Evolutionary conservation across 2,797 vertebrate genomes (phyloP), one percentile per base, ranked within the genome.

Genomic region (Tarsius wallacei): DNA sequence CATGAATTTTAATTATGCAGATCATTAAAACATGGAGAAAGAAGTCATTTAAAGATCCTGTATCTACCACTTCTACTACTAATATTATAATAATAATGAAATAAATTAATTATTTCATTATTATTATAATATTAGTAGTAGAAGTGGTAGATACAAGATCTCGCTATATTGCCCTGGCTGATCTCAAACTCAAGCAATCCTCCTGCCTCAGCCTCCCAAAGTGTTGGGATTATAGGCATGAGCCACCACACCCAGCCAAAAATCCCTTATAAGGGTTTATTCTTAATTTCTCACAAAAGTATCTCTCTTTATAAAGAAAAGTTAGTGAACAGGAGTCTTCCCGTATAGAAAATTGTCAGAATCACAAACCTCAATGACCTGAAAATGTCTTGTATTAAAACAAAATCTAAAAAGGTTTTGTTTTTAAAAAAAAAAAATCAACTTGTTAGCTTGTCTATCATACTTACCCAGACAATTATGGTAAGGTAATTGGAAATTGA

Each of bases 1-100:
- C 87, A n/a, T 91, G 88, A 94, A 90, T 96, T 97, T 95, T 91
- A 88, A 91, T 95, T 83, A 74, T 47, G 14, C 21, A 91, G 49
- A 59, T 87, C 84, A 90, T 70, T 89, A 92, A 93, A 95, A 87
- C 61, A 63, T 55, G 57, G 87, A 80, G 64, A 87, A 90, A 94
- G 13, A 19, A 83, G 57, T 36, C 61, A 71, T 63, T 96, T 97
- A 87, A 93, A 94, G 71, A 8, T 61, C 9, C 21, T 61, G 9
- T 22, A 61, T n/a, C n/a, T n/a, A n/a, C n/a, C n/a, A n/a, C n/a
- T n/a, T n/a, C n/a, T n/a, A n/a, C n/a, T n/a, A n/a, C n/a, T n/a
- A n/a, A n/a, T n/a, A n/a, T n/a, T n/a, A n/a, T n/a, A n/a, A n/a
- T n/a, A n/a, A n/a, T n/a, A n/a, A n/a, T n/a, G n/a, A n/a, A n/a